Evolutionary conservation across 2,888 invertebrate species (phyloP).

Genomic region (Exephanes ischioxanthus): DNA sequence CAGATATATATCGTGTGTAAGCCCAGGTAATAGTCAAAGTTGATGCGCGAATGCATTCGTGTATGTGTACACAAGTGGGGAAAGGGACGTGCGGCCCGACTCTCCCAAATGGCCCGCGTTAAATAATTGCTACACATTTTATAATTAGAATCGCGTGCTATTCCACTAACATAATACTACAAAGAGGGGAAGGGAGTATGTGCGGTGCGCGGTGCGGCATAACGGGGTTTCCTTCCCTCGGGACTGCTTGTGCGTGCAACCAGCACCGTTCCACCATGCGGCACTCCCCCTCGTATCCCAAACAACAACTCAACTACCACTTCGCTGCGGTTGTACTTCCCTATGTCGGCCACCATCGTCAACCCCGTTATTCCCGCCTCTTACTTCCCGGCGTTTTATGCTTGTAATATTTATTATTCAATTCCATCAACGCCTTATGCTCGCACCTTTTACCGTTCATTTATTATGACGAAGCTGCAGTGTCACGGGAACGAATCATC

Average conservation of each 20-base stretch:
- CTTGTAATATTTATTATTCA: conserved; percentile 75
- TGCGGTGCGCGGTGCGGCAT: conserved; percentile 54
- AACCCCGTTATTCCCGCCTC: conserved; percentile 21
- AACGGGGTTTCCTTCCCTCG: conserved; percentile 60
- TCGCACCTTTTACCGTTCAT: conserved; percentile 29
- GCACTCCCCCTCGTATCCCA: conserved; percentile 46
- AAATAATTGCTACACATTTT: conserved; percentile 73
- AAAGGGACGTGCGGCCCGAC: conserved; percentile 46
- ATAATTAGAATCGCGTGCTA: conserved; percentile 72
- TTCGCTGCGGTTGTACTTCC: conserved; percentile 54
- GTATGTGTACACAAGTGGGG: conserved; percentile 35
- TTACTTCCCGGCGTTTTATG: conserved; percentile 49
- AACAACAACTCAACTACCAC: conserved; percentile 64
- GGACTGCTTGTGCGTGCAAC: conserved; percentile 68
- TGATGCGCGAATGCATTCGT: conserved; percentile 35
- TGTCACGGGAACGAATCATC: not conserved
- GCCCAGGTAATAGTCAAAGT: conserved; percentile 23
- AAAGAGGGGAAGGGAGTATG: conserved; percentile 50
- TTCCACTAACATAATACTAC: conserved; percentile 59
- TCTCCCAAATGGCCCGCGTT: conserved; percentile 67
- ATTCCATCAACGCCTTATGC: conserved; percentile 73
- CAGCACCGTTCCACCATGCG: conserved; percentile 52
- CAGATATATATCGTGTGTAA: not conserved
- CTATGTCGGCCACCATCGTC: conserved; percentile 44
- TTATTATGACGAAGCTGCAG: conserved; percentile 9